Conservation (phyloP, 2,797 vertebrate species). For the Myotis vivesi region DNA sequence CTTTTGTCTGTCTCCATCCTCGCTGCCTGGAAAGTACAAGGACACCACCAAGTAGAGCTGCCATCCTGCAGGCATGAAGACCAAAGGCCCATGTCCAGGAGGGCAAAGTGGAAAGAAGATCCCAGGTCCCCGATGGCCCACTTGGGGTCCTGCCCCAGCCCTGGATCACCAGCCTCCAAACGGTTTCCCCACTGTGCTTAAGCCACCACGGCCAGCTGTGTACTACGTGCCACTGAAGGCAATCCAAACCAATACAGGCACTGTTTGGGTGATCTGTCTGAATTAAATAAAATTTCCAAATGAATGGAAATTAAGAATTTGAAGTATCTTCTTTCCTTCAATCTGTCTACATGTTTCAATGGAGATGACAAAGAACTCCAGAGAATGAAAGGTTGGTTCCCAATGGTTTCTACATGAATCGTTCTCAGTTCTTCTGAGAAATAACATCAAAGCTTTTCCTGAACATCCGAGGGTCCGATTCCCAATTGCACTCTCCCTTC, state of each 20-base stretch:
- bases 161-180: neutral
- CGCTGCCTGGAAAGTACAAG: neutral
- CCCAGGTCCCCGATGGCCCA: neutral
- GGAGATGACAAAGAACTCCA: neutral
- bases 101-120: neutral
- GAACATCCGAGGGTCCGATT: neutral
- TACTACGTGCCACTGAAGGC: neutral
- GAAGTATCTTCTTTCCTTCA: neutral
- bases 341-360: neutral
- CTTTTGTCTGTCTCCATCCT: neutral
- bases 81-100: neutral
- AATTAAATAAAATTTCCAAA: neutral
- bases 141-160: rapidly evolving
- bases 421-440: neutral
- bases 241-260: neutral
- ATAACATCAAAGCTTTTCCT: neutral
- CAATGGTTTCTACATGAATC: neutral
- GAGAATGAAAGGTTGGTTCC: neutral
- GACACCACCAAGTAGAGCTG: rapidly evolving
- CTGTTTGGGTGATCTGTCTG: neutral
- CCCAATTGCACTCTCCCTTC: neutral
- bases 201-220: neutral
- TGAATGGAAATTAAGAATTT: neutral
- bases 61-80: neutral
- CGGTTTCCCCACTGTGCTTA: neutral